These are phyloP conservation scores for Arbacia lixula DNA, from an alignment of 53 echinoderm and acorn worm genomes.

Conservation along the genomic window DNA sequence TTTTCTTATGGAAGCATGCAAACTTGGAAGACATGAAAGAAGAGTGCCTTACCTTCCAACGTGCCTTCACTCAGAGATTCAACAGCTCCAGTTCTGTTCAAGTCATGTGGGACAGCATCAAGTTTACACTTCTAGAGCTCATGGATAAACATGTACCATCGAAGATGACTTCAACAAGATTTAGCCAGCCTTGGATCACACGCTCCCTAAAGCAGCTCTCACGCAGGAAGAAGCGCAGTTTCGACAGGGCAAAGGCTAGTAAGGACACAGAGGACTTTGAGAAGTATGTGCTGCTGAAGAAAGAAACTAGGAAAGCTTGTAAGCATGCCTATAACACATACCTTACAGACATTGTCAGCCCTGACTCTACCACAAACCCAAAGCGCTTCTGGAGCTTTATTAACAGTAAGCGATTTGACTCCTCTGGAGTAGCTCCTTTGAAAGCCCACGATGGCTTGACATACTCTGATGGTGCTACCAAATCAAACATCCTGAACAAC, in stretches of 20 bases:
- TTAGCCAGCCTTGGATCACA: slow-evolving; percentile 55
- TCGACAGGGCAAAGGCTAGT: slow-evolving; percentile 1
- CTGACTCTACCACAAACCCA: slow-evolving; percentile 46
- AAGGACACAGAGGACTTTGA: not conserved
- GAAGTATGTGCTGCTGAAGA: slow-evolving; percentile 8
- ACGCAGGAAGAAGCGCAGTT: slow-evolving; percentile 36
- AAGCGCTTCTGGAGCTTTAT: slow-evolving; percentile 62
- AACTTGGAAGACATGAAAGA: slow-evolving; percentile 15
- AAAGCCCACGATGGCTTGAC: slow-evolving; percentile 31
- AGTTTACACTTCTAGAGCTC: not conserved
- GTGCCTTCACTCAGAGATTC: not conserved
- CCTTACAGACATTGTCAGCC: slow-evolving; percentile 20
- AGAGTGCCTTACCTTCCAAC: slow-evolving; percentile 26
- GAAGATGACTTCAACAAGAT: slow-evolving; percentile 39
- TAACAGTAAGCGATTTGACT: slow-evolving; percentile 57
- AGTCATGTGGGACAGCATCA: slow-evolving; percentile 33
- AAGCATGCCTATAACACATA: slow-evolving; percentile 7
- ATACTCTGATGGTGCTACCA: slow-evolving; percentile 24
- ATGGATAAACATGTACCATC: slow-evolving; percentile 13
- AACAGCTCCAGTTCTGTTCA: not conserved
- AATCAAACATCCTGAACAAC: slow-evolving; percentile 42
- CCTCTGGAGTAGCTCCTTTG: slow-evolving; percentile 50
- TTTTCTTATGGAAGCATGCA: slow-evolving; percentile 54
- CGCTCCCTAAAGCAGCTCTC: slow-evolving; percentile 31
- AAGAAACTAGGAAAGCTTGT: slow-evolving; percentile 31